Conservation (phyloP, 2,113 vertebrate genomes). For the Indri indri region DNA sequence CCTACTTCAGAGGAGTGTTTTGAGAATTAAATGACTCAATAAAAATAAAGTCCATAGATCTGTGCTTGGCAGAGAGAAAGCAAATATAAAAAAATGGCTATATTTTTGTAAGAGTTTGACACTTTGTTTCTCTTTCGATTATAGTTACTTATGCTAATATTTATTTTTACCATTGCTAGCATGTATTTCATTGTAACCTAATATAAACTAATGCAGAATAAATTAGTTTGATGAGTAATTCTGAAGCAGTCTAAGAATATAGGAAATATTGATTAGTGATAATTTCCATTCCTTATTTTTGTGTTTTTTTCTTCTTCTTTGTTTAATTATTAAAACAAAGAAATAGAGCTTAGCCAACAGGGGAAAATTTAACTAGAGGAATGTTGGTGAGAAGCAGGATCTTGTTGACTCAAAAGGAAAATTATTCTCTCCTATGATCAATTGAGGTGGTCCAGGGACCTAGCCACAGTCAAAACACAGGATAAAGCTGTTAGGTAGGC, state of each 20-base stretch:
- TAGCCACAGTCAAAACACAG: not conserved
- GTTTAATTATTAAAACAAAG: slow-evolving; percentile 8
- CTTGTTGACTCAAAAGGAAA: not conserved
- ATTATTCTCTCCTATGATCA: not conserved
- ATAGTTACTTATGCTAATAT: not conserved
- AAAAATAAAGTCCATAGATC: not conserved
- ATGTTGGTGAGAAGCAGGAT: not conserved
- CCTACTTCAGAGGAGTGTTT: not conserved
- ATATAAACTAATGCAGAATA: not conserved
- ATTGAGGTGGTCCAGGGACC: not conserved
- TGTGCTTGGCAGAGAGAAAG: not conserved
- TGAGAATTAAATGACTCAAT: not conserved
- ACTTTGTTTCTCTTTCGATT: not conserved
- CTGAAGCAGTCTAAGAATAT: not conserved
- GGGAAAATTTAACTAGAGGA: not conserved
- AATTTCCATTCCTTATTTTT: not conserved
- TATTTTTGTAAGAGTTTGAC: not conserved
- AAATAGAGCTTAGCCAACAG: not conserved
- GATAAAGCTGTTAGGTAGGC: not conserved
- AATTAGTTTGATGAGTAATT: not conserved
- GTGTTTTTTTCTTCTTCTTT: not conserved
- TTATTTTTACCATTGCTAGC: not conserved
- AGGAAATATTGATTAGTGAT: not conserved
- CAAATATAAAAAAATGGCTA: not conserved
- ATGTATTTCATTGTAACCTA: not conserved